A percentile compares a stretch with the other conserved stretches of the same genome.
These are phyloP conservation scores for Hydrophis major DNA, from an alignment of 2,797 vertebrate species.

Conservation along the genomic window DNA sequence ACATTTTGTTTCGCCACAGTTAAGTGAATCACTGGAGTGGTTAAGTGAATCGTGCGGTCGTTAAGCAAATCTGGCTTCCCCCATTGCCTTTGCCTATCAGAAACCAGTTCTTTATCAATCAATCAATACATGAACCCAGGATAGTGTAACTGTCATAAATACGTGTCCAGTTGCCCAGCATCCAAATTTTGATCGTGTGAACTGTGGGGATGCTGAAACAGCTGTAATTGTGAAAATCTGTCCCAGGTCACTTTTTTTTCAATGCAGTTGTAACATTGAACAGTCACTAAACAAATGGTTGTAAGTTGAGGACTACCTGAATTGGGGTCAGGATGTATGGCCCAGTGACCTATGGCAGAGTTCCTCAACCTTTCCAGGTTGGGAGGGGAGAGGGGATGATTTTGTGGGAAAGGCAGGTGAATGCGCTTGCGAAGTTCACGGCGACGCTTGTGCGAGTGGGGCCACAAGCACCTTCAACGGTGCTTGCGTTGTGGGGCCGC, in stretches of 20 bases:
- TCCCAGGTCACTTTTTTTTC: not conserved
- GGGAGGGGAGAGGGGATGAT: not conserved
- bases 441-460: not conserved
- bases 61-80: not conserved
- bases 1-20: not conserved
- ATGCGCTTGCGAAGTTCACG: too few relatives aligned
- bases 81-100: not conserved
- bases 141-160: not conserved
- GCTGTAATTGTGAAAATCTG: not conserved
- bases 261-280: not conserved
- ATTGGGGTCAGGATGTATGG: not conserved
- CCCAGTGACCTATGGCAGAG: not conserved
- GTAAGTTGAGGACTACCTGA: not conserved
- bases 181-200: not conserved
- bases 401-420: not conserved
- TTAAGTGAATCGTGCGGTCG: not conserved
- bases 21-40: not conserved
- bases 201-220: not conserved
- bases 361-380: too few relatives aligned
- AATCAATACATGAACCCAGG: not conserved
- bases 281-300: not conserved
- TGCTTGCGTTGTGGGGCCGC: too few relatives aligned
- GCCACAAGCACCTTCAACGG: not conserved
- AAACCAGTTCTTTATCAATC: not conserved
- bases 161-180: not conserved